phyloP scores from a whole-genome alignment of 2,888 invertebrate species.

The Mythimna vitellina region DNA sequence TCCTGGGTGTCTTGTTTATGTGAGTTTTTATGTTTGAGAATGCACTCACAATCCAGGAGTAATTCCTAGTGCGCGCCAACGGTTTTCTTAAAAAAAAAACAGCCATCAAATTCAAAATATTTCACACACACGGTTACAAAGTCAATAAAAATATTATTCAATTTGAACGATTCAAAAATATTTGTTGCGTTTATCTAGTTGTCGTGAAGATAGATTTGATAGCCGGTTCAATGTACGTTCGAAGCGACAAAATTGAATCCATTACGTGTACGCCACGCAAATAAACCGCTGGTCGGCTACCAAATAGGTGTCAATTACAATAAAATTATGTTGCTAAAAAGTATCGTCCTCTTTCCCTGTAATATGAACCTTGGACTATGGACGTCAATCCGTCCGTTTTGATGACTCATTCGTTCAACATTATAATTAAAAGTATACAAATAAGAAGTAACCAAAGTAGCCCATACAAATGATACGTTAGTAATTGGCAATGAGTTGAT shows the following conservation, averaged over 20 bases:
- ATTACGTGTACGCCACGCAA: neutral
- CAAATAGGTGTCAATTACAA: constrained; percentile 16
- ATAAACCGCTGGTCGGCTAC: neutral
- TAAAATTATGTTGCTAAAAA: constrained; percentile 1
- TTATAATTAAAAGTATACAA: neutral
- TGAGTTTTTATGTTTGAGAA: too few species aligned
- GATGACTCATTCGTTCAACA: constrained; percentile 25
- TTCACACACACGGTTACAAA: too few species aligned
- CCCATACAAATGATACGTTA: neutral
- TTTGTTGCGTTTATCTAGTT: neutral
- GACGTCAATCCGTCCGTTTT: constrained; percentile 19
- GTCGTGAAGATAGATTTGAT: too few species aligned
- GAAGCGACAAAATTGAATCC: neutral
- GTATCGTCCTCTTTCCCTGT: neutral
- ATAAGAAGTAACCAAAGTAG: constrained; percentile 5
- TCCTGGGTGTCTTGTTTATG: too few species aligned
- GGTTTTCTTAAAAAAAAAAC: too few species aligned
- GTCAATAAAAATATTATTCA: too few species aligned
- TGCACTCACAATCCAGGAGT: too few species aligned
- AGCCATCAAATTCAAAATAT: too few species aligned
- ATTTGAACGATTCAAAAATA: neutral
- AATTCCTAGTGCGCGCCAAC: too few species aligned
- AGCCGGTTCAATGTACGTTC: neutral
- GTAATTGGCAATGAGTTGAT: neutral
- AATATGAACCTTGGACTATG: constrained; percentile 22